Evolutionary conservation across 2,113 vertebrate genomes (phyloP).

Genomic region (Poecilia latipinna): DNA sequence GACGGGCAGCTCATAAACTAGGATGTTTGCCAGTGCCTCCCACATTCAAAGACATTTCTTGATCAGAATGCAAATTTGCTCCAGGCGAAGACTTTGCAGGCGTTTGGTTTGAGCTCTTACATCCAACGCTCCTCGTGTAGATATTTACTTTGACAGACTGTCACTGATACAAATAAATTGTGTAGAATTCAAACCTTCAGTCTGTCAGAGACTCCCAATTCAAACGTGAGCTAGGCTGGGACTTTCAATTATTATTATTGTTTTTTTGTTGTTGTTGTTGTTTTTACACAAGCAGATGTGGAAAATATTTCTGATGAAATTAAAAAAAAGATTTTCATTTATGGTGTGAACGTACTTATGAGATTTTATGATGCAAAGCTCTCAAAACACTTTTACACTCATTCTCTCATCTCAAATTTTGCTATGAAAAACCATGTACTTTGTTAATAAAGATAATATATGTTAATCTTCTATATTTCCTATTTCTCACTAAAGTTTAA

Average conservation of each 20-base stretch:
- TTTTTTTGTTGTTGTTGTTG: neutral
- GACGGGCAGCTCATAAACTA: conserved; percentile 61
- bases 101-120: conserved; percentile 21
- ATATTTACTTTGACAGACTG: neutral
- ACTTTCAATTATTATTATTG: neutral
- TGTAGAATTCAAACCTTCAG: conserved; percentile 5
- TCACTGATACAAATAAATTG: neutral
- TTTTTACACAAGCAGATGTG: neutral
- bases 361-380: too few relatives aligned
- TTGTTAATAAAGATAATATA: too few relatives aligned
- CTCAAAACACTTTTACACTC: too few relatives aligned
- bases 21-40: conserved; percentile 71
- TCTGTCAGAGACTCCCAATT: neutral
- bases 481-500: too few relatives aligned
- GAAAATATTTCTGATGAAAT: too few relatives aligned
- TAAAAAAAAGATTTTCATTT: too few relatives aligned
- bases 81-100: conserved; percentile 42
- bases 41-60: conserved; percentile 61
- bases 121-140: neutral
- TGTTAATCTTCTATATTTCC: too few relatives aligned
- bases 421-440: too few relatives aligned
- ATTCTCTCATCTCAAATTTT: too few relatives aligned
- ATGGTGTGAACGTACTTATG: too few relatives aligned
- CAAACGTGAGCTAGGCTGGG: neutral
- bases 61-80: conserved; percentile 62